Percentiles rank a stretch among this genome's conserved stretches.
Evolutionary conservation across 2,113 vertebrate genomes (phyloP).

Genomic region (Anseranas semipalmata): DNA sequence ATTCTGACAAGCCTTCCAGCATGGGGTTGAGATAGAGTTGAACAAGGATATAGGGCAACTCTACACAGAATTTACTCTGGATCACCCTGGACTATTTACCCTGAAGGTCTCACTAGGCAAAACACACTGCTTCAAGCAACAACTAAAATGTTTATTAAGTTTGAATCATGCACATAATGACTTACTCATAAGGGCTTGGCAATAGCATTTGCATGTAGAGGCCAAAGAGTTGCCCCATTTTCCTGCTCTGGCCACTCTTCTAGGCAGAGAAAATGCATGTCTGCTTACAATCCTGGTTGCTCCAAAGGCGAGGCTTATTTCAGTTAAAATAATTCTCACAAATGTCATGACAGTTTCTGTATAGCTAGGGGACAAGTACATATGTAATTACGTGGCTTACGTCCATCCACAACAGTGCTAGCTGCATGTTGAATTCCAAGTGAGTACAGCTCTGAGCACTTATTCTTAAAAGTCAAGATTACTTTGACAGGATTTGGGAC

Average conservation of each 20-base stretch:
- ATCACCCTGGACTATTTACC: slow-evolving; percentile 22
- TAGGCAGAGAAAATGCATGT: background rate
- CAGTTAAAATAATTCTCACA: background rate
- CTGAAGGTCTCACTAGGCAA: slow-evolving; percentile 57
- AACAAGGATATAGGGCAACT: background rate
- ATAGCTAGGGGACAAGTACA: background rate
- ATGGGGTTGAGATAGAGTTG: background rate
- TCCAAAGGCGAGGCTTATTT: background rate
- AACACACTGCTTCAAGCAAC: slow-evolving; percentile 43
- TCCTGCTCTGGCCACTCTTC: background rate
- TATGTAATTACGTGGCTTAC: background rate
- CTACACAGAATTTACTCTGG: background rate
- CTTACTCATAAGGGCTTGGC: slow-evolving; percentile 31
- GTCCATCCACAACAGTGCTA: background rate
- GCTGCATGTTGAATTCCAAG: background rate
- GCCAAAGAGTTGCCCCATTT: background rate
- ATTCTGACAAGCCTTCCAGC: background rate
- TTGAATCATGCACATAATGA: slow-evolving; percentile 36
- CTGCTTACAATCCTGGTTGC: background rate
- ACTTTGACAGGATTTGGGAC: background rate
- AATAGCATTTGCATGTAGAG: slow-evolving; percentile 42
- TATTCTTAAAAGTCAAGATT: background rate
- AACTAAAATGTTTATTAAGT: slow-evolving; percentile 42
- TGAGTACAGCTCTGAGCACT: background rate
- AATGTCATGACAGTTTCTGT: background rate